Conservation (phyloP, 2,797 vertebrate genomes). For the Gallirallus australis region DNA sequence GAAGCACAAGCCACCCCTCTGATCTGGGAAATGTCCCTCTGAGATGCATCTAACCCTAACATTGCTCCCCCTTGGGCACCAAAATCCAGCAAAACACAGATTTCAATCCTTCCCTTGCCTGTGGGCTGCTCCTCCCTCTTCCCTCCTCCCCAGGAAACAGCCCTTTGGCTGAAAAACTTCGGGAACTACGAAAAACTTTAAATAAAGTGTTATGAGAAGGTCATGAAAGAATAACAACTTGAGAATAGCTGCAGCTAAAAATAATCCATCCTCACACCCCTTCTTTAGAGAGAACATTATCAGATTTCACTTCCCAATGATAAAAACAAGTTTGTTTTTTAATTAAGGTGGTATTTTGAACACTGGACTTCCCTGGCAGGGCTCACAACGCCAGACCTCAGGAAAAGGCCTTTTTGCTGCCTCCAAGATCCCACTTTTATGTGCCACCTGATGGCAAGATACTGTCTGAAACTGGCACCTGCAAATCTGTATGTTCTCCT, state of each 20-base stretch:
- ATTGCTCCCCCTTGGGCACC: accelerated
- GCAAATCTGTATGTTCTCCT: not conserved
- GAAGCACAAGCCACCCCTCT: not conserved
- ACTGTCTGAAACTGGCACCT: not conserved
- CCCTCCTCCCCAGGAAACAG: not conserved
- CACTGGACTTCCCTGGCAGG: not conserved
- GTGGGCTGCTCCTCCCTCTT: not conserved
- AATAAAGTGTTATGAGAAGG: not conserved
- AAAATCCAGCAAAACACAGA: not conserved
- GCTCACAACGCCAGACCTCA: not conserved
- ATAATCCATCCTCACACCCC: not conserved
- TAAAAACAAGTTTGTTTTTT: not conserved
- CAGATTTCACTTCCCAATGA: not conserved
- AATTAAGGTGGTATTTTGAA: not conserved
- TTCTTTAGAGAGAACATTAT: slow-evolving; percentile 15
- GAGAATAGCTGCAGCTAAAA: slow-evolving; percentile 23
- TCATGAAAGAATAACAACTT: not conserved
- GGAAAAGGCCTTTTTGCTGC: not conserved
- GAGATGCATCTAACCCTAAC: not conserved
- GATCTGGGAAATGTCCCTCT: not conserved
- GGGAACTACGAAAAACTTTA: not conserved
- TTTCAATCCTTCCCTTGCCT: not conserved
- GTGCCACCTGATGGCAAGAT: not conserved
- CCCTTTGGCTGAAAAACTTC: not conserved
- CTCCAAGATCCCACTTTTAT: not conserved